Evolutionary conservation across 2,888 invertebrate genomes (phyloP).

Genomic region (Stomorhina lunata): DNA sequence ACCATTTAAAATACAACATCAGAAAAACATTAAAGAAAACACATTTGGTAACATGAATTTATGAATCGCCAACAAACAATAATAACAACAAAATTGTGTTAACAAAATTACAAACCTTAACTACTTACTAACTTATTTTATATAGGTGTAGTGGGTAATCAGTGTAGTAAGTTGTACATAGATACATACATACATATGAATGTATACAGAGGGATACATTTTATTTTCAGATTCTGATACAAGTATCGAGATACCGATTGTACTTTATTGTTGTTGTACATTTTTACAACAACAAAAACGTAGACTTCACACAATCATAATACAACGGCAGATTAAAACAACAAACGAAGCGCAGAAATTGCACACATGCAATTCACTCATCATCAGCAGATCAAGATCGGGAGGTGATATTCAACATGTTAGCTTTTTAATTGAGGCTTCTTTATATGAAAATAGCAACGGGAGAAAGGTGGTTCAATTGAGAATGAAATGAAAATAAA

Average conservation of each 20-base stretch:
- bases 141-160: background rate
- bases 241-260: slow-evolving; percentile 7
- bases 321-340: slow-evolving; percentile 56
- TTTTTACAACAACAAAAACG: background rate
- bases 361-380: slow-evolving; percentile 77
- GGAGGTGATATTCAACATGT: slow-evolving; percentile 73
- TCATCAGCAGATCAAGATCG: slow-evolving; percentile 77
- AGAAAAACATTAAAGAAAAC: slow-evolving; percentile 61
- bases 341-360: slow-evolving; percentile 66
- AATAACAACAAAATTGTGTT: background rate
- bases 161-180: background rate
- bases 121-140: too few species aligned
- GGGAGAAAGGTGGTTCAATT: background rate
- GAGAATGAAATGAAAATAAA: too few species aligned
- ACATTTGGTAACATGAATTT: slow-evolving; percentile 59
- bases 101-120: background rate
- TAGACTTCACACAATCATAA: slow-evolving; percentile 52
- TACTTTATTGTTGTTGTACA: background rate
- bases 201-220: background rate
- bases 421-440: slow-evolving; percentile 74
- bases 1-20: slow-evolving; percentile 35
- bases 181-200: background rate
- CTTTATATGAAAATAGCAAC: slow-evolving; percentile 69
- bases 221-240: background rate
- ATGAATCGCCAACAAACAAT: slow-evolving; percentile 30